Percentiles rank a stretch among this genome's conserved stretches.
These are phyloP conservation scores for Sebastes elongatus DNA, from an alignment of 2,797 vertebrate species.

Conservation along the genomic window DNA sequence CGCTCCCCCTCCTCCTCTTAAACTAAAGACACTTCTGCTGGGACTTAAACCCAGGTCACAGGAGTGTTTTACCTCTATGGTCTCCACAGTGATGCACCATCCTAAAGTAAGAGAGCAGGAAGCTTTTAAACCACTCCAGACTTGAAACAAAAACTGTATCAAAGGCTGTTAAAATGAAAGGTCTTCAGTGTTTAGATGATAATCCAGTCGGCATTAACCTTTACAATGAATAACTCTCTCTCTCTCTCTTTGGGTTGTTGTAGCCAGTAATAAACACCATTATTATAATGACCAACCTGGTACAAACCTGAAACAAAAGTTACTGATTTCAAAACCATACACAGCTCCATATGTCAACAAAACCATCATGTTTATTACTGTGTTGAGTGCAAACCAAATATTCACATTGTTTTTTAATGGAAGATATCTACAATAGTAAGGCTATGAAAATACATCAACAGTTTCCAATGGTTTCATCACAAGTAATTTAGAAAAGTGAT, in stretches of 20 bases:
- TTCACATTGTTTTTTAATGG: neutral
- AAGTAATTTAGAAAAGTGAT: neutral
- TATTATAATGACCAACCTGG: neutral
- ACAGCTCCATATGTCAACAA: neutral
- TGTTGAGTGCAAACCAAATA: neutral
- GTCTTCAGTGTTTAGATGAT: conserved; percentile 13
- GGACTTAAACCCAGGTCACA: conserved; percentile 4
- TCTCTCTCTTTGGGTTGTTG: neutral
- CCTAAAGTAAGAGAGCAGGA: conserved; percentile 1
- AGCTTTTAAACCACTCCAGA: conserved; percentile 9
- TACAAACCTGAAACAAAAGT: conserved; percentile 15
- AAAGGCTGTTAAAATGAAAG: conserved; percentile 23
- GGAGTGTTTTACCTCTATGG: conserved; percentile 5
- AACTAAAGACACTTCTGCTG: conserved; percentile 10
- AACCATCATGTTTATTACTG: neutral
- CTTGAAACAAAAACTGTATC: conserved; percentile 1
- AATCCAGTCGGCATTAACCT: conserved; percentile 12
- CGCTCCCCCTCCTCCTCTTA: neutral
- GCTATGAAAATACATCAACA: neutral
- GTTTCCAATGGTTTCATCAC: neutral
- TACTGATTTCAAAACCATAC: neutral
- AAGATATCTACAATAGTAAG: neutral
- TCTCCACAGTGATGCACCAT: conserved; percentile 19
- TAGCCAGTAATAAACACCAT: neutral
- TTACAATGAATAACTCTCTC: neutral